phyloP scores from a whole-genome alignment of 2,113 vertebrate genomes.

The Prunella fulvescens region DNA sequence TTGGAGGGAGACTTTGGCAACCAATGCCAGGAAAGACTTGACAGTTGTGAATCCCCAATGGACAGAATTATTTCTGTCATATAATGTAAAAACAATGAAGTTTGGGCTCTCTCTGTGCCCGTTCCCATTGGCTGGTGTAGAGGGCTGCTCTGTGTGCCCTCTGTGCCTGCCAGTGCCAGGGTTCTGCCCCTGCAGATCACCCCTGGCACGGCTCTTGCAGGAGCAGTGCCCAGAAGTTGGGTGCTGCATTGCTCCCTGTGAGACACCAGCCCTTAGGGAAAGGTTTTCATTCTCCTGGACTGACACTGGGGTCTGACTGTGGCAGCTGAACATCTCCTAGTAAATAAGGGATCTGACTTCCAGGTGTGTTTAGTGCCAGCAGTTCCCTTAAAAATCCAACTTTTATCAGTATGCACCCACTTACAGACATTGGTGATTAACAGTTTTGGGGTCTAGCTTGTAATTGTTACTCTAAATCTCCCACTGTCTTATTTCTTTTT shows the following conservation, averaged over 20 bases:
- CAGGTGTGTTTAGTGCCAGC: background rate
- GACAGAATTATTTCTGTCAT: slow-evolving; percentile 17
- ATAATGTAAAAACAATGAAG: background rate
- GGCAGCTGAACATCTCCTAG: background rate
- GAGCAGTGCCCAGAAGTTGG: background rate
- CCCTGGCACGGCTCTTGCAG: background rate
- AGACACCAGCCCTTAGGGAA: background rate
- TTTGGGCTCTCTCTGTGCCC: background rate
- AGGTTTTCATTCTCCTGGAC: background rate
- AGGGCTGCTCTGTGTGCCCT: background rate
- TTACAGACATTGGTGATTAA: background rate
- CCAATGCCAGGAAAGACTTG: background rate
- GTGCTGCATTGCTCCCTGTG: background rate
- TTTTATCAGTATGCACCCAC: background rate
- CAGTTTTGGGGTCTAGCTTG: background rate
- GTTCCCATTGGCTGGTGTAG: background rate
- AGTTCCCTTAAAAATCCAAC: background rate
- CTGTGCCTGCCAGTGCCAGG: background rate
- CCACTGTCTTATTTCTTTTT: background rate
- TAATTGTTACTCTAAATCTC: background rate
- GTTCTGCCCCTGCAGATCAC: background rate
- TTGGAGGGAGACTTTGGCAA: slow-evolving; percentile 12
- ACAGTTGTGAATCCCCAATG: slow-evolving; percentile 12
- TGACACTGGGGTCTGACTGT: background rate
- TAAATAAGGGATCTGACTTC: background rate